Evolutionary conservation across 1,140 invertebrate species (phyloP), one percentile per base, ranked within the genome.

Genomic region (Battus philenor): DNA sequence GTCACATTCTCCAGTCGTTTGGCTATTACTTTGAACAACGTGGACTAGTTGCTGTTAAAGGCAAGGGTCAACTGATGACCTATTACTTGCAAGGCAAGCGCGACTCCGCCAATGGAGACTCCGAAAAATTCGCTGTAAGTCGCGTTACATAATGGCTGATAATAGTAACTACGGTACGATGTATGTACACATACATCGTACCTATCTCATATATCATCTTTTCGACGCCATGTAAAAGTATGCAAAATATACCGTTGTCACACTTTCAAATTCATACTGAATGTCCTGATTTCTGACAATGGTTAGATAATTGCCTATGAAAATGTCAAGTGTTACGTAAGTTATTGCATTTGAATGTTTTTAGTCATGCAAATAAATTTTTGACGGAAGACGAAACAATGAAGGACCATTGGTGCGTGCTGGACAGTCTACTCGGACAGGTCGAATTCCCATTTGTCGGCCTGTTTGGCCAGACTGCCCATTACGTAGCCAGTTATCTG

Each of bases 41-140:
- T 1, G 96, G 97, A 1, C 82, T 97, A 26, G 95, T 98, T 0
- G 91, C 93, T 2, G 96, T 98, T 2, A 98, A 98, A 75, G 96
- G 97, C 30, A 98, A 98, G 79, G 97, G 97, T 2, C 94, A 98
- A 78, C 88, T 98, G 7, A 93, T 97, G 91, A 98, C 97, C 0
- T 98, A 97, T 78, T 98, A 97, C 76, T 86, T 99, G 18, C 87
- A 92, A 47, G 93, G 93, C n/a, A 91, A 91, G 74, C 83, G 84
- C 16, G 85, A 86, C 24, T 34, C 43, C 1, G 44, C 57, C 11
- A 22, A 24, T 24, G 44, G 49, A 11, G 32, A 50, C 15, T 32
- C 32, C 8, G 38, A 59, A 33, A 63, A 54, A 44, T 44, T 45
- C 9, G 33, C 31, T 24, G 63, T 67, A 39, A 57, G 63, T 66